A percentile compares a stretch with the other conserved stretches of the same genome.
phyloP scores from a whole-genome alignment of 2,888 invertebrate species.

The Volucella zonaria region DNA sequence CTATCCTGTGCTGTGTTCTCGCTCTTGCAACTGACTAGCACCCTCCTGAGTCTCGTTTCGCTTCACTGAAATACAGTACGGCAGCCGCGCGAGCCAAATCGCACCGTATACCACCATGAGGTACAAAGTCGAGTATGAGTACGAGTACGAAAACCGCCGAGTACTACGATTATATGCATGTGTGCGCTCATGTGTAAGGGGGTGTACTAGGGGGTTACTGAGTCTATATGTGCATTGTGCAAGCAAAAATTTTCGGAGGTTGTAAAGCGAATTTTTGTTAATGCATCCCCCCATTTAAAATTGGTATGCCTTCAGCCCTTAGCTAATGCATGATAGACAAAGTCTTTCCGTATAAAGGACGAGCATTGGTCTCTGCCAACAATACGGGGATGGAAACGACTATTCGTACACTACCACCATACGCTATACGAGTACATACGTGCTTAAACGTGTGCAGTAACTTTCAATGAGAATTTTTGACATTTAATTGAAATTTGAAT shows the following conservation, averaged over 20 bases:
- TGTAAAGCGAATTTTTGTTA: conserved; percentile 64
- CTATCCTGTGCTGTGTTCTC: conserved; percentile 26
- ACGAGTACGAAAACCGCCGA: conserved; percentile 3
- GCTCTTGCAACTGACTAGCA: conserved; percentile 54
- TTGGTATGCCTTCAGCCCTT: neutral
- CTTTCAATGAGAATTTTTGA: conserved; percentile 52
- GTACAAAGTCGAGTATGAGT: neutral
- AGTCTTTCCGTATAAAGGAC: too few relatives aligned
- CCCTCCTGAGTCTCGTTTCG: conserved; percentile 71
- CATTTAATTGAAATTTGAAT: conserved; percentile 72
- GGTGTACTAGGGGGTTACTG: neutral
- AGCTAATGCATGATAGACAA: conserved; percentile 31
- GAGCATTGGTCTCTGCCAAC: conserved; percentile 35
- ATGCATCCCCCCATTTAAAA: conserved; percentile 47
- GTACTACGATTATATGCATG: neutral
- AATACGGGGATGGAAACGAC: conserved; percentile 5
- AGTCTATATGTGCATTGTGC: conserved; percentile 33
- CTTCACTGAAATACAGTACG: conserved; percentile 39
- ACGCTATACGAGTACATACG: neutral
- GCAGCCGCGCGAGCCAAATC: conserved; percentile 13
- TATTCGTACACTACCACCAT: conserved; percentile 4
- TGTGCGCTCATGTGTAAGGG: neutral
- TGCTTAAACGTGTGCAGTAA: conserved; percentile 12
- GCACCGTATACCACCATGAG: too few relatives aligned
- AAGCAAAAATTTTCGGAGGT: conserved; percentile 51